Evolutionary conservation across 2,113 vertebrate species (phyloP), one percentile per base, ranked within the genome.

Genomic region (Grus americana): DNA sequence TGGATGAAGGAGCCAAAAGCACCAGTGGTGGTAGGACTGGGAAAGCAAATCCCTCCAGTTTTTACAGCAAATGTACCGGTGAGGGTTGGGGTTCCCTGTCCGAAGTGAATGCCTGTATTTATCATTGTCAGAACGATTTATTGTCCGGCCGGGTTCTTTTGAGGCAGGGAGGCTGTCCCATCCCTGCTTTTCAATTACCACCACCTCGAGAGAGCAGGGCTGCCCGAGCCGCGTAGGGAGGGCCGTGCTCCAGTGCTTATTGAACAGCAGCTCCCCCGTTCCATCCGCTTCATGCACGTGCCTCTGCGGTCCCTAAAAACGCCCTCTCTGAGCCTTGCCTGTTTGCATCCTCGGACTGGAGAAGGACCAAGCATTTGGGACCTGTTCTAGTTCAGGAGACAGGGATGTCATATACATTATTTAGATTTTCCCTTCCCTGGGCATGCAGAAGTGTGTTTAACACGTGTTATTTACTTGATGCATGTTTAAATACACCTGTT

Each of bases 151-250:
- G 17, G 93, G 81, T 86, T 94, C 81, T 90, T 96, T 44, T 27
- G 58, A 67, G 94, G 95, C 92, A 36, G 52, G 81, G 44, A 96
- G 83, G 82, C 90, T 95, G 86, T 94, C 94, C 78, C 94, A 78
- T 85, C 68, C 88, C 86, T 76, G 32, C 96, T 98, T 98, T 98
- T 98, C 97, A 97, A 92, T 98, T 98, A 79, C 94, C 86, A 78
- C 36, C 57, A 49, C 82, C 93, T 82, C 82, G 67, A 90, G 91
- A 93, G 61, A 86, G 67, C 88, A 58, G 89, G 57, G 57, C 63
- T 95, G 67, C 90, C 88, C 32, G 40, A 95, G 67, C 80, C 82
- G 97, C 90, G 82, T 16, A 49, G 97, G 95, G 95, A 98, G 58
- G 88, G 59, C 89, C 90, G 70, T 15, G 44, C 70, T 91, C 95